Evolutionary conservation across 37 sponge, comb jelly and placozoan species (phyloP).

Genomic region (Chondrilla cf. caribensis): DNA sequence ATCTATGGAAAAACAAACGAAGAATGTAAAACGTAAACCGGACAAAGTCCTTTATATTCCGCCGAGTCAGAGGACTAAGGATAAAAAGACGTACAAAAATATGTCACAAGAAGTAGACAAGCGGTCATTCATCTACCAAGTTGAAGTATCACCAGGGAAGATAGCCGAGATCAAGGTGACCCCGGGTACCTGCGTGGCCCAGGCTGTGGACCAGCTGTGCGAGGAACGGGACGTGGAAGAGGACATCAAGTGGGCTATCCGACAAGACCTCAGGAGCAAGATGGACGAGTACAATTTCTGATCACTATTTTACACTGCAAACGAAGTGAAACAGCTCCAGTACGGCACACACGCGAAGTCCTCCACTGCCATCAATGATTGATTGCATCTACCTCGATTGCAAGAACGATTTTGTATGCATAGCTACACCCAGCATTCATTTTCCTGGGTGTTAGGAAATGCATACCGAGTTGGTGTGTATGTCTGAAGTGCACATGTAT

Average conservation of each 20-base stretch:
- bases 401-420: too few relatives aligned
- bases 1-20: not conserved
- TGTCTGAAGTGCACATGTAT: too few relatives aligned
- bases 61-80: not conserved
- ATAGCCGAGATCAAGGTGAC: not conserved
- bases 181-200: not conserved
- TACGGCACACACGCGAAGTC: too few relatives aligned
- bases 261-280: constrained; percentile 4
- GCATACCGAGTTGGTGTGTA: too few relatives aligned
- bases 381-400: too few relatives aligned
- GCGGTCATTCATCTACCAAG: not conserved
- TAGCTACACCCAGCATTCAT: too few relatives aligned
- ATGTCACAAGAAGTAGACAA: not conserved
- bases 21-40: not conserved
- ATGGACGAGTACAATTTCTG: too few relatives aligned
- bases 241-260: not conserved
- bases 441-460: too few relatives aligned
- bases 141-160: not conserved
- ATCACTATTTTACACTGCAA: too few relatives aligned
- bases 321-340: too few relatives aligned
- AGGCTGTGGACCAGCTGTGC: not conserved
- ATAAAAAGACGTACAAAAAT: not conserved
- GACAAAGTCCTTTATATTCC: constrained; percentile 11
- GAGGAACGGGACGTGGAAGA: not conserved
- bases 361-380: too few relatives aligned